Percentiles rank a stretch among this genome's conserved stretches.
These are phyloP conservation scores for Zygothrica quintamaculata DNA, from an alignment of 2,888 invertebrate species.

Conservation along the genomic window DNA sequence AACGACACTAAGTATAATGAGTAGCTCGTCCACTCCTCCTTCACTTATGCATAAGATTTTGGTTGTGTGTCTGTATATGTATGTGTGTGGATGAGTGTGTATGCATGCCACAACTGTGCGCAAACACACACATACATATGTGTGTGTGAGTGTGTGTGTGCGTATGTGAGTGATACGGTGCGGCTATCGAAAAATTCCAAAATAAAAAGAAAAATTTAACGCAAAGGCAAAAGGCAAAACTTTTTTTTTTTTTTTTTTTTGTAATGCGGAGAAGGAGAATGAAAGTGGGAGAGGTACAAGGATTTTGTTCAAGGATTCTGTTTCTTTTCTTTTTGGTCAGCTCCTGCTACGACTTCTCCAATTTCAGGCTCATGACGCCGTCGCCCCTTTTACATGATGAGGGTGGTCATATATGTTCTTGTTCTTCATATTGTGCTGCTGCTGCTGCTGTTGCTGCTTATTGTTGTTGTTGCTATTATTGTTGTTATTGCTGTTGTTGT, in stretches of 20 bases:
- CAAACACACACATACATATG: conserved; percentile 12
- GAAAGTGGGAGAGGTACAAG: too few relatives aligned
- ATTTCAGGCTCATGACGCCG: conserved; percentile 66
- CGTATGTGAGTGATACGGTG: conserved; percentile 56
- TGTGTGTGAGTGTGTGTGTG: conserved; percentile 15
- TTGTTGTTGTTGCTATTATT: conserved; percentile 29
- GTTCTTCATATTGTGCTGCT: too few relatives aligned
- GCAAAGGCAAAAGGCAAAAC: conserved; percentile 76
- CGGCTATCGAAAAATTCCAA: conserved; percentile 79
- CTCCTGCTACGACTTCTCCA: conserved; percentile 61
- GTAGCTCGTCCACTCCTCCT: conserved; percentile 61
- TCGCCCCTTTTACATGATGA: conserved; percentile 47
- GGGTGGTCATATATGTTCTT: conserved; percentile 46
- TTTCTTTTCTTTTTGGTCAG: conserved; percentile 17
- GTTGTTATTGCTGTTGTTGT: conserved; percentile 14
- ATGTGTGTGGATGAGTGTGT: conserved; percentile 36
- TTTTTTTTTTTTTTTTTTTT: too few relatives aligned
- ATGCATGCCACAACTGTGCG: conserved; percentile 31
- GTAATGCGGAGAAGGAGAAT: too few relatives aligned
- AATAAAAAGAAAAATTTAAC: conserved; percentile 78
- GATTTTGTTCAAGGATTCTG: conserved; percentile 57
- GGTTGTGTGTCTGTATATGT: conserved; percentile 39
- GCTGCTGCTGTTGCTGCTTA: conserved; percentile 7
- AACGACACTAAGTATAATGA: conserved; percentile 58
- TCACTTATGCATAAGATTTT: conserved; percentile 55